Evolutionary conservation across 2,888 invertebrate species (phyloP).

Genomic region (Caenorhabditis afra): DNA sequence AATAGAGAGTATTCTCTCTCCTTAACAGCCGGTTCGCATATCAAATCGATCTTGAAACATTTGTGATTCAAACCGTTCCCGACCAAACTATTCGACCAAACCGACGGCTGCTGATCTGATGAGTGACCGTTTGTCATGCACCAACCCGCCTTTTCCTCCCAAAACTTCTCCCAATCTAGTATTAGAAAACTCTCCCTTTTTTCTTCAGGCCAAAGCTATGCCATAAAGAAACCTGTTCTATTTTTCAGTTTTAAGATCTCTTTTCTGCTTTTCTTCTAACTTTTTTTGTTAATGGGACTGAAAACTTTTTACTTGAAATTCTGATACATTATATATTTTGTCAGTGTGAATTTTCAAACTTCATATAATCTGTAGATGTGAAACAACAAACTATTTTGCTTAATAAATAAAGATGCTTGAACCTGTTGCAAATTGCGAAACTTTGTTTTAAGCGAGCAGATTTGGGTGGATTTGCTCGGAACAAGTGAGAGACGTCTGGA

Average conservation of each 20-base stretch:
- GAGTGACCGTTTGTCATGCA: slow-evolving; percentile 8
- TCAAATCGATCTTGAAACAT: slow-evolving; percentile 48
- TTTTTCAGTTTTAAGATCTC: slow-evolving; percentile 47
- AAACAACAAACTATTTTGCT: neutral
- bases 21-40: slow-evolving; percentile 53
- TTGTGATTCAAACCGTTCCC: slow-evolving; percentile 50
- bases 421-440: neutral
- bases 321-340: neutral
- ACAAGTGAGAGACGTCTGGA: slow-evolving; percentile 45
- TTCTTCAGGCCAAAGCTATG: slow-evolving; percentile 43
- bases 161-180: neutral
- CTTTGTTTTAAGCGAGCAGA: slow-evolving; percentile 23
- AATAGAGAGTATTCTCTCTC: slow-evolving; percentile 12
- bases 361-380: neutral
- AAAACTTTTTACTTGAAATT: too few relatives aligned
- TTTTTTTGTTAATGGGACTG: neutral
- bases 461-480: slow-evolving; percentile 33
- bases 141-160: slow-evolving; percentile 1
- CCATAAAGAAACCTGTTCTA: slow-evolving; percentile 48
- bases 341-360: neutral
- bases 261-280: slow-evolving; percentile 5
- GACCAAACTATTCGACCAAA: slow-evolving; percentile 39
- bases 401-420: slow-evolving; percentile 7
- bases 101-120: neutral
- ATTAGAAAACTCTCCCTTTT: slow-evolving; percentile 10